A percentile compares a stretch with the other conserved stretches of the same genome.
Evolutionary conservation across 2,113 vertebrate species (phyloP).

Genomic region (Alethe diademata): DNA sequence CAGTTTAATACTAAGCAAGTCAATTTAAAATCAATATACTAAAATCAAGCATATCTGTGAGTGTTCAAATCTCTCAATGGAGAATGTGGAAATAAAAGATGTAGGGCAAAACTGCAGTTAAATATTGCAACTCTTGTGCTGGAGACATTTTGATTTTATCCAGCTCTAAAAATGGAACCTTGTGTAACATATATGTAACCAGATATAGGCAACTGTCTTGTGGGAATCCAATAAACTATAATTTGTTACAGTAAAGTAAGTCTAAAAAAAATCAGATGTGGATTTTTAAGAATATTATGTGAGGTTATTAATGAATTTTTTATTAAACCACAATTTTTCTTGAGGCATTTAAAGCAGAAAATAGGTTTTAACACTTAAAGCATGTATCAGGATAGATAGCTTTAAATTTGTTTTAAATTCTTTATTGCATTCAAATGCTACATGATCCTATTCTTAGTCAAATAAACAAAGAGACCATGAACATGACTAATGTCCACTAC

Average conservation of each 20-base stretch:
- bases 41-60: background rate
- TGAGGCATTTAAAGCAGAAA: background rate
- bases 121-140: background rate
- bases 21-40: background rate
- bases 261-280: background rate
- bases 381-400: background rate
- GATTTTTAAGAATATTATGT: background rate
- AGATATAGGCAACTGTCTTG: background rate
- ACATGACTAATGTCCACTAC: background rate
- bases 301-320: background rate
- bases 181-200: background rate
- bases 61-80: background rate
- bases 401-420: background rate
- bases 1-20: background rate
- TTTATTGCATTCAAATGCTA: conserved; percentile 12
- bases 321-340: background rate
- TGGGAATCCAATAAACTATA: background rate
- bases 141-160: background rate
- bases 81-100: background rate
- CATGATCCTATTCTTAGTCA: background rate
- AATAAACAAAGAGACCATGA: background rate
- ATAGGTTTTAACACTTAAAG: background rate
- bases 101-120: background rate
- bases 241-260: background rate
- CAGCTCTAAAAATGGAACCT: background rate